These are phyloP conservation scores for Serinus canaria DNA, from an alignment of 2,113 vertebrate genomes.

Conservation along the genomic window DNA sequence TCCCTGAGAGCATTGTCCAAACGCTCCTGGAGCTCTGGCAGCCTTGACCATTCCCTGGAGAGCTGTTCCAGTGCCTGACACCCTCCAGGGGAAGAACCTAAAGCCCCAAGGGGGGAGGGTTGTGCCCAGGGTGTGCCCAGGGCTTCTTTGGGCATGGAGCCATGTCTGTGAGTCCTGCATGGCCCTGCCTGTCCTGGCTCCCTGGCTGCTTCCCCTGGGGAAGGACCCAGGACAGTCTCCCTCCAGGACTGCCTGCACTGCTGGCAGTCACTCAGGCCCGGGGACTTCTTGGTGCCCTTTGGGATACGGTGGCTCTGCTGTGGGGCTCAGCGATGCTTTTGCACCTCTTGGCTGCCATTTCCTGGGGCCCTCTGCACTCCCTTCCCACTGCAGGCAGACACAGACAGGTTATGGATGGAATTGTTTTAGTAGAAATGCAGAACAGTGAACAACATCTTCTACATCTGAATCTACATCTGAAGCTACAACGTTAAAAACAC, in stretches of 20 bases:
- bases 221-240: fast-evolving
- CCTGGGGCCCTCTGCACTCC: neutral
- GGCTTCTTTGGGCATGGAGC: neutral
- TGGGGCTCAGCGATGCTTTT: fast-evolving
- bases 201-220: neutral
- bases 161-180: fast-evolving
- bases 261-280: neutral
- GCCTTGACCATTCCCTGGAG: neutral
- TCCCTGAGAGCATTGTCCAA: fast-evolving
- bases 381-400: neutral
- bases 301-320: neutral
- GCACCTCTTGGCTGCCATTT: neutral
- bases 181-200: neutral
- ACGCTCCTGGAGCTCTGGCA: fast-evolving
- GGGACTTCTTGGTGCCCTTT: neutral
- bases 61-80: fast-evolving
- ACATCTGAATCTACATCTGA: too few species aligned
- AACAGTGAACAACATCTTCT: neutral
- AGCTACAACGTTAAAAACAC: neutral
- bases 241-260: neutral
- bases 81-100: neutral
- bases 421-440: neutral
- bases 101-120: fast-evolving
- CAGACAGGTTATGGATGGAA: neutral
- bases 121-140: neutral